Conservation (phyloP, 64 coral and sea anemone species). For the Montipora cactus region DNA sequence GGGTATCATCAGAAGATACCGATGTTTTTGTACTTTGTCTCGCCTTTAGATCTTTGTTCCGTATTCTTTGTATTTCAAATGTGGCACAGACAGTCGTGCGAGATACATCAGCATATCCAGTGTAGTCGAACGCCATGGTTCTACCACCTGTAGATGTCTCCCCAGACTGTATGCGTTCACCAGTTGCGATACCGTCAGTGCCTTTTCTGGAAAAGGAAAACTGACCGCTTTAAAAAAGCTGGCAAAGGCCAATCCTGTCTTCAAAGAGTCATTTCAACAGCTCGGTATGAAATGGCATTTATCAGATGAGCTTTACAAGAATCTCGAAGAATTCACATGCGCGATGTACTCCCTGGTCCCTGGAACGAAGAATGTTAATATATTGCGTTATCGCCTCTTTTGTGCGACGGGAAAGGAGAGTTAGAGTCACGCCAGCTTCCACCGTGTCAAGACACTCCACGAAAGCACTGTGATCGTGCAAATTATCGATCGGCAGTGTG, state of each 20-base stretch:
- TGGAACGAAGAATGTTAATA: no score
- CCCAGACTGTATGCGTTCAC: slow-evolving; percentile 50
- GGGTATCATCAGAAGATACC: slow-evolving; percentile 57
- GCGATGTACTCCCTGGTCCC: no score
- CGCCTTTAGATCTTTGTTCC: slow-evolving; percentile 50
- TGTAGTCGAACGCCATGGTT: slow-evolving; percentile 17
- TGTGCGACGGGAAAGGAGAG: no score
- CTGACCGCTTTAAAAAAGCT: slow-evolving; percentile 49
- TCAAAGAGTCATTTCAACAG: slow-evolving; percentile 29
- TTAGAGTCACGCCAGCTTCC: no score
- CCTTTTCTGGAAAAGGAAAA: slow-evolving; percentile 66
- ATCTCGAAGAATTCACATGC: slow-evolving; percentile 23
- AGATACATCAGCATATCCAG: slow-evolving; percentile 24
- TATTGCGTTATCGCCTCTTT: no score
- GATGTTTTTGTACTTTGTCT: slow-evolving; percentile 60
- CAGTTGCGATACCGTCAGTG: slow-evolving; percentile 52
- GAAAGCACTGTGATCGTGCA: no score
- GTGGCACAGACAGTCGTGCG: slow-evolving; percentile 24
- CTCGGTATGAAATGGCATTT: slow-evolving; percentile 14
- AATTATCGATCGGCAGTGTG: no score
- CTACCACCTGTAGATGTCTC: slow-evolving; percentile 32
- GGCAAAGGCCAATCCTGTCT: slow-evolving; percentile 25
- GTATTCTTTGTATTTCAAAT: slow-evolving; percentile 47
- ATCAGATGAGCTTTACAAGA: slow-evolving; percentile 4
- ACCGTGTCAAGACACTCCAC: no score